Conservation (phyloP, 2,797 vertebrate genomes). For the Falco concolor region DNA sequence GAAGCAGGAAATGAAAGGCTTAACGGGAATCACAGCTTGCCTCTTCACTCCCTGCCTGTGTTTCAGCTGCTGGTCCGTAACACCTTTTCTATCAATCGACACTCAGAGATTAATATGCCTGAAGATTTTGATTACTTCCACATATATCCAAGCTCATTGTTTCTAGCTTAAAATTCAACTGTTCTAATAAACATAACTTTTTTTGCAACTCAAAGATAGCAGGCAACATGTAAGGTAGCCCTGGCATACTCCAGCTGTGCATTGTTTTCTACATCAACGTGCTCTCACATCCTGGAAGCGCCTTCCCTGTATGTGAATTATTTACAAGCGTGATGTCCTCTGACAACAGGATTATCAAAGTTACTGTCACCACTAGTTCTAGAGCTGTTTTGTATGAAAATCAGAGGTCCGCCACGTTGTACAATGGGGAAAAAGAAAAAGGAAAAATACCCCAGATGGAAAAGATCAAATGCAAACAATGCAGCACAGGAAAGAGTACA, state of each 20-base stretch:
- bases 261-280: not conserved
- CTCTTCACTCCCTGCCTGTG: not conserved
- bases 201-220: not conserved
- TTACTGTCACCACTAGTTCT: not conserved
- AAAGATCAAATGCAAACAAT: not conserved
- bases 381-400: not conserved
- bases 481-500: not conserved
- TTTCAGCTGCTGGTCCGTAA: not conserved
- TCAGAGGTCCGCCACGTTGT: not conserved
- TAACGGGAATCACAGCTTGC: not conserved
- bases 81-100: not conserved
- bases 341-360: not conserved
- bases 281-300: not conserved
- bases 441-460: not conserved
- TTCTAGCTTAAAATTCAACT: not conserved
- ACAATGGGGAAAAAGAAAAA: not conserved
- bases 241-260: not conserved
- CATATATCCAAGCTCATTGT: not conserved
- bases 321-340: not conserved
- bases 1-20: slow-evolving; percentile 3
- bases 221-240: not conserved
- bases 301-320: not conserved
- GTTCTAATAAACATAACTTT: not conserved
- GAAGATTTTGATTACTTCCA: not conserved
- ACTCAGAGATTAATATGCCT: not conserved